Conservation (phyloP, 2,113 vertebrate species). For the Spilogale gracilis region DNA sequence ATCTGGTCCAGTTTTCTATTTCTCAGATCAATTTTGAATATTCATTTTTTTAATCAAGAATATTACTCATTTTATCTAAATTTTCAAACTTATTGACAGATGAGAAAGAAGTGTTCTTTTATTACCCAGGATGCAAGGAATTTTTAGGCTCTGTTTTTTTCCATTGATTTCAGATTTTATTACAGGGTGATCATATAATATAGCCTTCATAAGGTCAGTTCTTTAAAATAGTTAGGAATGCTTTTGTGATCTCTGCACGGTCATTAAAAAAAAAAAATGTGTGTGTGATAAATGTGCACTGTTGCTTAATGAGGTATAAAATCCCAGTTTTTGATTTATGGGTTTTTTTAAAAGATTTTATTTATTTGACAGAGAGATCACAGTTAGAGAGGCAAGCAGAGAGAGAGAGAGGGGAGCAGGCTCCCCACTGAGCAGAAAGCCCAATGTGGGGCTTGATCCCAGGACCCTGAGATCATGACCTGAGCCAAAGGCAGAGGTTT, state of each 20-base stretch:
- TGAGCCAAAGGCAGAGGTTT: too few relatives aligned
- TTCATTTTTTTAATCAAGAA: constrained; percentile 23
- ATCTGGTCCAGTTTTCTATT: background rate
- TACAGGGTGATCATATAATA: background rate
- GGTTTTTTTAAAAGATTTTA: background rate
- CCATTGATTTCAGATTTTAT: constrained; percentile 15
- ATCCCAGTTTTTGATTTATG: background rate
- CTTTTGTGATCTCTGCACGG: background rate
- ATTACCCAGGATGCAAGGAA: background rate
- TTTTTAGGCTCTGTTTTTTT: constrained; percentile 22
- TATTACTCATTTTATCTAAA: background rate
- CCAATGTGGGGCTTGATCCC: too few relatives aligned
- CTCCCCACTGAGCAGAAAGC: too few relatives aligned
- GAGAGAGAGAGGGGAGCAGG: too few relatives aligned
- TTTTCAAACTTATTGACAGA: background rate
- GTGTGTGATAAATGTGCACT: background rate
- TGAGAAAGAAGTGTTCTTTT: background rate
- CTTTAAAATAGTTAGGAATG: constrained; percentile 20
- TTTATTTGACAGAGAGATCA: background rate
- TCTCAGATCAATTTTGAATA: constrained; percentile 12
- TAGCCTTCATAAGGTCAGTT: background rate
- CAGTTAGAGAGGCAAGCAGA: too few relatives aligned
- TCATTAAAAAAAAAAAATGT: background rate
- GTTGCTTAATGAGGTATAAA: background rate
- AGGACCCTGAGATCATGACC: too few relatives aligned